phyloP scores from a whole-genome alignment of 2,797 vertebrate genomes.

The Arnoldichthys spilopterus region DNA sequence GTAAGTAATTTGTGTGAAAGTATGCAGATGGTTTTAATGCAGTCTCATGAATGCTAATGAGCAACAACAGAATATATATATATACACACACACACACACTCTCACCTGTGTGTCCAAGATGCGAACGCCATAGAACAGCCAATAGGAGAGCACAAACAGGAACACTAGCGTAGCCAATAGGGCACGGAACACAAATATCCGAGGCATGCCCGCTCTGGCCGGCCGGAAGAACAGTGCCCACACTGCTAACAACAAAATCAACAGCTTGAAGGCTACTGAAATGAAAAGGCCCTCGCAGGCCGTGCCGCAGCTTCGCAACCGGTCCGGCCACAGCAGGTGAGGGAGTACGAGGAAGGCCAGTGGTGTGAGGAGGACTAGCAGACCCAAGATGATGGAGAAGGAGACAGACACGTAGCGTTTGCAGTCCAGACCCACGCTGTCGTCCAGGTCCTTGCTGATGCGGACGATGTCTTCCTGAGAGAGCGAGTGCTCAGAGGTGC shows the following conservation, averaged over 20 bases:
- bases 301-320: slow-evolving; percentile 87
- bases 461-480: slow-evolving; percentile 95
- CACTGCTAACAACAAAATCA: slow-evolving; percentile 90
- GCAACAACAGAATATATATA: no score
- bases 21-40: neutral
- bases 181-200: slow-evolving; percentile 89
- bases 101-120: slow-evolving; percentile 88
- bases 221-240: slow-evolving; percentile 94
- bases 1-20: no score
- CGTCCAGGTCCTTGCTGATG: slow-evolving; percentile 87
- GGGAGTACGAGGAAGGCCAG: slow-evolving; percentile 92
- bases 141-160: slow-evolving; percentile 93
- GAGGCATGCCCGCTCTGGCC: slow-evolving; percentile 82
- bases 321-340: slow-evolving; percentile 87
- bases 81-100: no score
- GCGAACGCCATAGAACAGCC: slow-evolving; percentile 95
- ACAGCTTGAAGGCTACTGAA: slow-evolving; percentile 94
- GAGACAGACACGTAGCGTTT: slow-evolving; percentile 86
- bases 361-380: slow-evolving; percentile 89
- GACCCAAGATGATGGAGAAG: slow-evolving; percentile 79
- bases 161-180: slow-evolving; percentile 89
- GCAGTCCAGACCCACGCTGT: slow-evolving; percentile 83
- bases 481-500: slow-evolving; percentile 93
- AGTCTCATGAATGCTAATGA: no score
- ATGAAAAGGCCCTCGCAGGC: slow-evolving; percentile 96